Evolutionary conservation across 2,797 vertebrate species (phyloP).

Genomic region (Poeciliopsis presidionis): DNA sequence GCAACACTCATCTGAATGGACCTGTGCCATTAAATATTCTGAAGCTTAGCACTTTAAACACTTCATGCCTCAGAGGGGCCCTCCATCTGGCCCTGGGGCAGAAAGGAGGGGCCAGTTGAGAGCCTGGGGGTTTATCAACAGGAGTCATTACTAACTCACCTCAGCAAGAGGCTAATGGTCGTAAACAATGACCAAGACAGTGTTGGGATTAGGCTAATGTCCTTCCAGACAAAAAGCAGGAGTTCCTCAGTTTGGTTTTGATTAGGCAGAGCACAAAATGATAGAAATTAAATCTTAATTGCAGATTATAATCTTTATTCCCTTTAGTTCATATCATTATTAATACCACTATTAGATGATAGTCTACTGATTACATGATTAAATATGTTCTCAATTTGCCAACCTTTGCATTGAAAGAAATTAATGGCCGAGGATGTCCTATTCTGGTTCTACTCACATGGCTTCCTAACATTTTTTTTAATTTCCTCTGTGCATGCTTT

Average conservation of each 20-base stretch:
- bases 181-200: constrained; percentile 77
- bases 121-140: constrained; percentile 51
- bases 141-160: constrained; percentile 78
- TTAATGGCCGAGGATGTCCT: not conserved
- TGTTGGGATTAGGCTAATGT: constrained; percentile 80
- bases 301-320: constrained; percentile 5
- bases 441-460: not conserved
- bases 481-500: not conserved
- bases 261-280: constrained; percentile 45
- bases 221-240: constrained; percentile 60
- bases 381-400: constrained; percentile 5
- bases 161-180: constrained; percentile 79
- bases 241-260: constrained; percentile 57
- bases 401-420: not conserved
- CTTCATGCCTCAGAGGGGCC: constrained; percentile 71
- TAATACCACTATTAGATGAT: not conserved
- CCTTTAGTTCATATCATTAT: constrained; percentile 2
- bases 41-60: constrained; percentile 61
- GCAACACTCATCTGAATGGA: constrained; percentile 70
- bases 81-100: constrained; percentile 68
- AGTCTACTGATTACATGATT: constrained; percentile 21
- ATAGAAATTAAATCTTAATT: constrained; percentile 15
- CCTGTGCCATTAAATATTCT: constrained; percentile 65
- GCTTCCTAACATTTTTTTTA: not conserved
- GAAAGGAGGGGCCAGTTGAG: constrained; percentile 23